phyloP scores from a whole-genome alignment of 2,113 vertebrate genomes.

The Setophaga petechia region DNA sequence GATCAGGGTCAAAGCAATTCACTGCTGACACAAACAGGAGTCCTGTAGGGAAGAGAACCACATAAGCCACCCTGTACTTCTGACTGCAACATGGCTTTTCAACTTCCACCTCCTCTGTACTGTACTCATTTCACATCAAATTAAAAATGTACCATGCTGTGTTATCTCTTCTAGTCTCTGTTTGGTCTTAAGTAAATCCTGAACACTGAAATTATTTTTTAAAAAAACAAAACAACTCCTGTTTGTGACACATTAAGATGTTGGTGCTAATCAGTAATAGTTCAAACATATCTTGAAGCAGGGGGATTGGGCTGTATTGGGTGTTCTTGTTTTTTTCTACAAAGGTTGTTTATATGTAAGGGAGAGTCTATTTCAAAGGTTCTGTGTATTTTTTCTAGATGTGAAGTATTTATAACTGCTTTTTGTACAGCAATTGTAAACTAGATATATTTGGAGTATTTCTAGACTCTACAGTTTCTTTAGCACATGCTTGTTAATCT shows the following conservation, averaged over 20 bases:
- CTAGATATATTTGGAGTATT: slow-evolving; percentile 80
- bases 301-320: background rate
- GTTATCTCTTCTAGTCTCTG: background rate
- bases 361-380: slow-evolving; percentile 86
- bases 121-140: background rate
- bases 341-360: slow-evolving; percentile 83
- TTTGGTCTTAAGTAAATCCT: background rate
- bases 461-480: slow-evolving; percentile 72
- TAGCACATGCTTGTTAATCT: slow-evolving; percentile 75
- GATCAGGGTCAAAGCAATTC: background rate
- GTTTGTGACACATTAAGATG: background rate
- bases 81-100: background rate
- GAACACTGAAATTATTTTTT: background rate
- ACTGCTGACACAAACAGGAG: background rate
- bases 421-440: slow-evolving; percentile 89
- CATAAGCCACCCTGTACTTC: background rate
- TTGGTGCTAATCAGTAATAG: slow-evolving; percentile 80
- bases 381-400: slow-evolving; percentile 93
- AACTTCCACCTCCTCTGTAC: background rate
- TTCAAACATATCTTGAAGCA: slow-evolving; percentile 27
- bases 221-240: background rate
- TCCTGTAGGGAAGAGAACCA: background rate
- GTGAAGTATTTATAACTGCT: slow-evolving; percentile 93
- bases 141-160: background rate
- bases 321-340: slow-evolving; percentile 69